Evolutionary conservation across 2,888 invertebrate genomes (phyloP).

Genomic region (Morinoia aosen): DNA sequence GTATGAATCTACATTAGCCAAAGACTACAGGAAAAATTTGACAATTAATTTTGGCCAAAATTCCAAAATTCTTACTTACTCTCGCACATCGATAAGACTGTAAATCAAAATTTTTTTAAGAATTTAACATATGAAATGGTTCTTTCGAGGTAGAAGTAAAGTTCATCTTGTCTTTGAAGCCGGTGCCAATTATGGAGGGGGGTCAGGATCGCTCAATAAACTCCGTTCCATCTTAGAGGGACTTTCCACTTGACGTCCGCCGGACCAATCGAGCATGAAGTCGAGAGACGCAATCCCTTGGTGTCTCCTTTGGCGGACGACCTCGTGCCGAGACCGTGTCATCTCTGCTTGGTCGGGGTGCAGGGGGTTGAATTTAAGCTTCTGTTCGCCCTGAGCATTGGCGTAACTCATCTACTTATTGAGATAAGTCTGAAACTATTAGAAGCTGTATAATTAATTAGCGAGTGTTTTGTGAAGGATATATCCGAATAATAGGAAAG

Average conservation of each 20-base stretch:
- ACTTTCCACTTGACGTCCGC: constrained; percentile 14
- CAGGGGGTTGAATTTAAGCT: neutral
- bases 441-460: too few species aligned
- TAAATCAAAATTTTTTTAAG: neutral
- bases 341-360: neutral
- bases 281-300: constrained; percentile 13
- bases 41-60: neutral
- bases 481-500: too few species aligned
- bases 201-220: constrained; percentile 19
- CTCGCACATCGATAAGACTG: neutral
- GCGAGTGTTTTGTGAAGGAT: too few species aligned
- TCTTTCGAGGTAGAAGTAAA: neutral
- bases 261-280: constrained; percentile 1
- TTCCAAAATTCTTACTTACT: neutral
- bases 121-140: neutral
- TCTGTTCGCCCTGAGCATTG: neutral
- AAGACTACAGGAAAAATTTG: neutral
- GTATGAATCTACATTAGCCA: neutral
- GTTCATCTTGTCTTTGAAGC: neutral
- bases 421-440: neutral
- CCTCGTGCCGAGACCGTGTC: neutral
- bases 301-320: neutral
- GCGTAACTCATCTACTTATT: neutral
- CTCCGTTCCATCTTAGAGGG: neutral
- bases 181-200: neutral